Percentiles rank a stretch among this genome's conserved stretches.
Evolutionary conservation across 2,113 vertebrate species (phyloP).

Genomic region (Syrmaticus mikado): DNA sequence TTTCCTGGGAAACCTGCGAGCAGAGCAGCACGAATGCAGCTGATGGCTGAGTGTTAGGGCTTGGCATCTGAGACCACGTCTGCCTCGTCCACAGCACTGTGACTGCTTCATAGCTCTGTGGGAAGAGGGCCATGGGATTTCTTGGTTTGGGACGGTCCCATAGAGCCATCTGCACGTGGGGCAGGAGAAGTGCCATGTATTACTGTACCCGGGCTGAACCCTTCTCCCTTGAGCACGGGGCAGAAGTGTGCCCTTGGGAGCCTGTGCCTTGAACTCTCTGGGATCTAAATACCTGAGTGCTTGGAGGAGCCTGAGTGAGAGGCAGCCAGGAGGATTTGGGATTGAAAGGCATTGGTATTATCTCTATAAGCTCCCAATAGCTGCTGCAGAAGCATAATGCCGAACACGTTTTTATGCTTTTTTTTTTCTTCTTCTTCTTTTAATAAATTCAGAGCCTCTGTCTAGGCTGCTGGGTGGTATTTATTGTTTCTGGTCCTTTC

Average conservation of each 20-base stretch:
- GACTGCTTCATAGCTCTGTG: neutral
- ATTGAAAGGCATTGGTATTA: neutral
- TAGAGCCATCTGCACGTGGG: fast-evolving
- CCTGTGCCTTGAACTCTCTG: neutral
- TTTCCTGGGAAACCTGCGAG: constrained; percentile 47
- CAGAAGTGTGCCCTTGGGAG: neutral
- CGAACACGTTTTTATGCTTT: neutral
- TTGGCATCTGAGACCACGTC: neutral
- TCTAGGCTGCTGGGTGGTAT: neutral
- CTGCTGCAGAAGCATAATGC: neutral
- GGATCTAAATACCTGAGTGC: neutral
- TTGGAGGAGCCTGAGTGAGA: constrained; percentile 5
- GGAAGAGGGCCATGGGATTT: neutral
- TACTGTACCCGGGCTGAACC: neutral
- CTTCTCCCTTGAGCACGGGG: too few relatives aligned
- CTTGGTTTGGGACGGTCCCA: neutral
- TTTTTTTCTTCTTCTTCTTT: neutral
- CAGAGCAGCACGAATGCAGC: neutral
- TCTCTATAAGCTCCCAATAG: neutral
- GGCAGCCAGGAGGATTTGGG: constrained; percentile 37
- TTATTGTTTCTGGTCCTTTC: neutral
- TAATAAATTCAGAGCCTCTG: neutral
- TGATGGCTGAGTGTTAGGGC: neutral
- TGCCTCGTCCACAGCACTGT: neutral
- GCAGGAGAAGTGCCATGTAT: fast-evolving